Evolutionary conservation across 2,113 vertebrate genomes (phyloP).

Genomic region (Malaclemys terrapin): DNA sequence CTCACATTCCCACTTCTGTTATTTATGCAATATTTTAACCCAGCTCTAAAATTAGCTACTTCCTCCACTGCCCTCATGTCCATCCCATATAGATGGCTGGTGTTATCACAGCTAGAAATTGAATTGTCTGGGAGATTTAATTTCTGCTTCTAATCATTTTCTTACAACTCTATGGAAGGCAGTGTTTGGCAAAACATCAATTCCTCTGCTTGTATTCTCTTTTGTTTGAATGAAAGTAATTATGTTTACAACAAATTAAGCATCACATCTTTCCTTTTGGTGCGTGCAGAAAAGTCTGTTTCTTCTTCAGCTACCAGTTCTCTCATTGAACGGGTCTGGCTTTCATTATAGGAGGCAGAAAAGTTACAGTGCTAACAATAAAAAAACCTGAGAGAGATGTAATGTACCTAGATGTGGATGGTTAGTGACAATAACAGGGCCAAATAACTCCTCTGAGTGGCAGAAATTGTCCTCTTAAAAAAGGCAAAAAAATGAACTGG

Average conservation of each 20-base stretch:
- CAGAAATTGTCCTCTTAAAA: not conserved
- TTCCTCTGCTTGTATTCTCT: slow-evolving; percentile 57
- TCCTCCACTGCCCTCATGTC: not conserved
- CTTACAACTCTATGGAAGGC: slow-evolving; percentile 48
- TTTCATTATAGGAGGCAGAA: slow-evolving; percentile 48
- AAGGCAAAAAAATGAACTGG: not conserved
- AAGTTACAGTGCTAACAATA: not conserved
- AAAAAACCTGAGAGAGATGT: not conserved
- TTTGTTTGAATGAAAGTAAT: slow-evolving; percentile 66
- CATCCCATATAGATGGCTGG: slow-evolving; percentile 18
- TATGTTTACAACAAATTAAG: slow-evolving; percentile 64
- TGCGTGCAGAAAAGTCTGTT: slow-evolving; percentile 7
- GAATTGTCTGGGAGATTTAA: slow-evolving; percentile 15
- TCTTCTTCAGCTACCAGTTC: slow-evolving; percentile 32
- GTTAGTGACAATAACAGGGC: not conserved
- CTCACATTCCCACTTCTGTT: not conserved
- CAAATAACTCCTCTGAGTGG: not conserved
- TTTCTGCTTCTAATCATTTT: slow-evolving; percentile 54
- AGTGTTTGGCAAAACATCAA: slow-evolving; percentile 45
- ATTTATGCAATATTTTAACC: not conserved
- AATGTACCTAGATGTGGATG: not conserved
- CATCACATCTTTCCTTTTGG: slow-evolving; percentile 18
- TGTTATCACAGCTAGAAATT: slow-evolving; percentile 50
- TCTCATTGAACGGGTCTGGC: slow-evolving; percentile 2
- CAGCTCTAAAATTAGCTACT: not conserved